phyloP scores from a whole-genome alignment of 2,797 vertebrate species.

The Aythya fuligula region DNA sequence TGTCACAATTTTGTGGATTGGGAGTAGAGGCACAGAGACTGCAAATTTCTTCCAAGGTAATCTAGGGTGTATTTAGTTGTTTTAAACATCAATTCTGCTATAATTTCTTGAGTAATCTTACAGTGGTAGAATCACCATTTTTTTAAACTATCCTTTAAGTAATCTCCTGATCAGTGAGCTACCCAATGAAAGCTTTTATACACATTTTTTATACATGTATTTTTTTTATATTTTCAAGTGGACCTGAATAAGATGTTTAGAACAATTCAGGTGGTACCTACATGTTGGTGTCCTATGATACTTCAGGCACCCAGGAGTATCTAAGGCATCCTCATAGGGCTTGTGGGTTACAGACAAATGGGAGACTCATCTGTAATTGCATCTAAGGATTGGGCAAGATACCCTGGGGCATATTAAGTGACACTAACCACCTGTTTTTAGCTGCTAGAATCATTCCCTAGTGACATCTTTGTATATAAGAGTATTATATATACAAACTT shows the following conservation, averaged over 20 bases:
- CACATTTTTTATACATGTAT: background rate
- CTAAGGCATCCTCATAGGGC: background rate
- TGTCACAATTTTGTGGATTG: background rate
- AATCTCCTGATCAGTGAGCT: background rate
- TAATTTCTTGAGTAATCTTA: background rate
- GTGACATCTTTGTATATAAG: background rate
- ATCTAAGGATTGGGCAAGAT: background rate
- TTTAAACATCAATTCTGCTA: background rate
- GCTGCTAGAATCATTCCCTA: background rate
- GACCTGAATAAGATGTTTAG: background rate
- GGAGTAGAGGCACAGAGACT: background rate
- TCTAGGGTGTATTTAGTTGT: background rate
- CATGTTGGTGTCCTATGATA: background rate
- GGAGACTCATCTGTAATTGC: background rate
- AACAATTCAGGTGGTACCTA: background rate
- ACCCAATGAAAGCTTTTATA: background rate
- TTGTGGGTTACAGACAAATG: background rate
- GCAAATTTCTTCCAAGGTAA: fast-evolving
- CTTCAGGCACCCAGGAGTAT: fast-evolving
- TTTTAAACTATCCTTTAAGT: background rate
- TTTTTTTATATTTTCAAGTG: background rate
- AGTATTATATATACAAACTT: background rate
- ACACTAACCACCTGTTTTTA: background rate
- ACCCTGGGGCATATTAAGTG: background rate
- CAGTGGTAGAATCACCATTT: background rate